Base-by-base conservation (phyloP, 2,888 invertebrate species). In the Polymixis lichenea region DNA sequence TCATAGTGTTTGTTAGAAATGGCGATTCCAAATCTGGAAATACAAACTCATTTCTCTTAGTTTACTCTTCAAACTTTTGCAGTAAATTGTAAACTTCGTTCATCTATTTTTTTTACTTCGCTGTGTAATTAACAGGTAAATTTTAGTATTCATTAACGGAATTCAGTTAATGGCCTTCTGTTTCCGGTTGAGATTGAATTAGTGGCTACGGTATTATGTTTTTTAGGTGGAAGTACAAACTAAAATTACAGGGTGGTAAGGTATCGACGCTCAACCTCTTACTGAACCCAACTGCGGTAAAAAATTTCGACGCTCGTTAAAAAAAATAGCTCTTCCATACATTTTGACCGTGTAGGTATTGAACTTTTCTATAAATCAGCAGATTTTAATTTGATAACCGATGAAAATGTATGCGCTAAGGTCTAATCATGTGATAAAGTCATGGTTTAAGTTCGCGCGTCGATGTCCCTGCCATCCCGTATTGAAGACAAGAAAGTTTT, bases 101-200 rank as follows among this genome's bases (percentile, higher is more conserved):
- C 82, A 69, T 85, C 73, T 73, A 74, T 85, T 85, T 82, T 61
- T 85, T 85, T 85, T 69, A 38, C 68, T 74, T 66, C n/a, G 11
- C 61, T 19, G 17, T 62, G 65, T 68, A 85, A 82, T 83, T 85
- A 84, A 76, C 65, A 76, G 85, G 71, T 74, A 75, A 68, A 68
- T 75, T 84, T 84, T 69, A 58, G 72, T 84, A 72, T 72, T 76
- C 71, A 81, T 84, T 79, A 69, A 69, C 84, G 65, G 61, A 66
- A 66, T 68, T 79, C 51, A 22, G 46, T 46, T 79, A 79, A 83
- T 61, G 49, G 80, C 55, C 25, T 46, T 6, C 65, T 83, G 69
- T 76, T 80, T 70, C 72, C 56, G 56, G 13, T 22, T 15, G 11
- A 13, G 61, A 78, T 68, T 68, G 79, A 79, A 61, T 83, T 69